These are phyloP conservation scores for Sebastolobus altivelis DNA, from an alignment of 2,797 vertebrate species.

Conservation along the genomic window DNA sequence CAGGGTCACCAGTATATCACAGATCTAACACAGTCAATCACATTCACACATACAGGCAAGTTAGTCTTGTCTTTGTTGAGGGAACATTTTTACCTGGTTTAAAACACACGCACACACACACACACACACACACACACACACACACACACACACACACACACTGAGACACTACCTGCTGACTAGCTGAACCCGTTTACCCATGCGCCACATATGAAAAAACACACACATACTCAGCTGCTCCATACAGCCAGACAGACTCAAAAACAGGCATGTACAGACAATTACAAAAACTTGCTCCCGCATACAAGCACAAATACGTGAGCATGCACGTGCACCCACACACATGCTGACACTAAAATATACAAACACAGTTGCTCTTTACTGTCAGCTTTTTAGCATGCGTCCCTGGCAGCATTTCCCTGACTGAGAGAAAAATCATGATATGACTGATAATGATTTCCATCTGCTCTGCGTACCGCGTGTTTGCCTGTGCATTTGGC, in stretches of 20 bases:
- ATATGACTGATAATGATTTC: conserved; percentile 44
- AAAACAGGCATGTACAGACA: neutral
- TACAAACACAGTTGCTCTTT: conserved; percentile 19
- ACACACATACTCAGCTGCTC: neutral
- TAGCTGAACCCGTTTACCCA: neutral
- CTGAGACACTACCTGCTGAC: conserved; percentile 2
- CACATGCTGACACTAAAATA: neutral
- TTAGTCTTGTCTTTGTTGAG: too few relatives aligned
- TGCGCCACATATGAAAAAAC: neutral
- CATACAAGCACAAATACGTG: neutral
- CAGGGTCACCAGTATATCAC: too few relatives aligned
- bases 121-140: too few relatives aligned
- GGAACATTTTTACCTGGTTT: too few relatives aligned
- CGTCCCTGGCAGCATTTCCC: conserved; percentile 11
- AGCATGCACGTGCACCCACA: neutral
- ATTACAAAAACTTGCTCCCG: neutral
- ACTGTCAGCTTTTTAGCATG: conserved; percentile 29
- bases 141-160: neutral
- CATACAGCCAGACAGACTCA: neutral
- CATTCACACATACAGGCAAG: too few relatives aligned
- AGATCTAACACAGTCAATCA: too few relatives aligned
- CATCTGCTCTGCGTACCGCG: conserved; percentile 18
- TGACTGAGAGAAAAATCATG: conserved; percentile 37
- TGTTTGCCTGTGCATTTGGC: neutral
- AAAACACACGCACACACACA: neutral